These are phyloP conservation scores for Lethenteron camtschaticum DNA, from an alignment of 2,113 vertebrate genomes.

Conservation along the genomic window DNA sequence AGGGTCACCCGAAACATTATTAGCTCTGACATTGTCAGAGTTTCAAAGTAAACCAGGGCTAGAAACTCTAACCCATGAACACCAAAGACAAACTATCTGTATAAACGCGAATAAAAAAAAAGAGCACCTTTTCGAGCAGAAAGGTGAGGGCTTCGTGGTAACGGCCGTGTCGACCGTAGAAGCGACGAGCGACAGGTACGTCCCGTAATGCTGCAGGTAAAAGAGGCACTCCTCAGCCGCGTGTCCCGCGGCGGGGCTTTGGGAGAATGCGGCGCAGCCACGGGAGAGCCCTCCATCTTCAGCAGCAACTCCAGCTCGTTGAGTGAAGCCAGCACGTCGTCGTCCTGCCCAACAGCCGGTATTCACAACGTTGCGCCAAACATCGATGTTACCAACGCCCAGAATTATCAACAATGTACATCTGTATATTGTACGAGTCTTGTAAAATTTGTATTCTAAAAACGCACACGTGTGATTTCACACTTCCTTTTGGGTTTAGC, in stretches of 20 bases:
- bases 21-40: neutral
- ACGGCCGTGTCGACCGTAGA: slow-evolving; percentile 60
- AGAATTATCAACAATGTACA: too few relatives aligned
- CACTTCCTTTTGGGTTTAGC: too few relatives aligned
- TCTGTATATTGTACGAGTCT: too few relatives aligned
- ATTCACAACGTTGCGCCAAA: too few relatives aligned
- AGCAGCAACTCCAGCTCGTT: slow-evolving; percentile 50
- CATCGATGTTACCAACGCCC: too few relatives aligned
- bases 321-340: slow-evolving; percentile 61
- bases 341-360: slow-evolving; percentile 22
- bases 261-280: slow-evolving; percentile 10
- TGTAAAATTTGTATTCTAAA: too few relatives aligned
- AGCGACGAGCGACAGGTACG: slow-evolving; percentile 62
- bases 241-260: slow-evolving; percentile 12
- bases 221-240: slow-evolving; percentile 67
- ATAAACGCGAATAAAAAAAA: too few relatives aligned
- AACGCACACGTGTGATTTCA: too few relatives aligned
- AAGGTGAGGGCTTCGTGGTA: slow-evolving; percentile 54
- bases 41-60: neutral
- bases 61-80: neutral
- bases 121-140: slow-evolving; percentile 50
- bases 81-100: neutral
- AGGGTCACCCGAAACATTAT: neutral
- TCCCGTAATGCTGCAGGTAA: slow-evolving; percentile 62
- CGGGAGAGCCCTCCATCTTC: slow-evolving; percentile 26